phyloP scores from a whole-genome alignment of 2,888 invertebrate genomes.

The Spilarctia lutea region DNA sequence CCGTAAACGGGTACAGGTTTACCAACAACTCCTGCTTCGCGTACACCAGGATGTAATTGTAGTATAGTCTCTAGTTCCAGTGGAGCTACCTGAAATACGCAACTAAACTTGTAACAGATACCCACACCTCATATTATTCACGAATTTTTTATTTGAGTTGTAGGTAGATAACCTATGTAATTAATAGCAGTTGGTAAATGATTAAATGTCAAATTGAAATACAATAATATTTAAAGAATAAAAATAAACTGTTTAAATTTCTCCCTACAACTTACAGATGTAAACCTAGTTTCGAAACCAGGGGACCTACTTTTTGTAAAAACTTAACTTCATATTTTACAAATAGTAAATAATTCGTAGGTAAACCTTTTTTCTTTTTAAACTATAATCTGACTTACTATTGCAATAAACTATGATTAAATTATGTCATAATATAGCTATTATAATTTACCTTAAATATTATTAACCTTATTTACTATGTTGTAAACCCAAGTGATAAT shows the following conservation, averaged over 20 bases:
- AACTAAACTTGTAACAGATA: not conserved
- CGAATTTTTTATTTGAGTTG: not conserved
- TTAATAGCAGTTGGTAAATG: not conserved
- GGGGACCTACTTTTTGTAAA: no score
- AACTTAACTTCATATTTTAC: no score
- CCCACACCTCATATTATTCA: not conserved
- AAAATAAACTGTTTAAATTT: not conserved
- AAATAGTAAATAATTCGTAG: no score
- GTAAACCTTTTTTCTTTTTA: no score
- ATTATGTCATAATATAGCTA: no score
- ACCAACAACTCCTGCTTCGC: slow-evolving; percentile 93
- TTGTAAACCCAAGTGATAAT: no score
- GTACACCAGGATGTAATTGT: slow-evolving; percentile 89
- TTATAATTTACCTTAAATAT: no score
- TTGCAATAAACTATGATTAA: no score
- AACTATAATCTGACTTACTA: no score
- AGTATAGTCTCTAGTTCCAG: slow-evolving; percentile 93
- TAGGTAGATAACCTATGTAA: not conserved
- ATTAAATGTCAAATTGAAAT: not conserved
- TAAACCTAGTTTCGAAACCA: no score
- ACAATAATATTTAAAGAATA: not conserved
- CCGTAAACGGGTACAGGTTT: slow-evolving; percentile 89
- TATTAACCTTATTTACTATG: no score
- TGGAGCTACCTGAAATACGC: slow-evolving; percentile 88
- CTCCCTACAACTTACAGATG: no score